Evolutionary conservation across 2,113 vertebrate species (phyloP), one percentile per base, ranked within the genome.

Genomic region (Psilopogon haemacephalus): DNA sequence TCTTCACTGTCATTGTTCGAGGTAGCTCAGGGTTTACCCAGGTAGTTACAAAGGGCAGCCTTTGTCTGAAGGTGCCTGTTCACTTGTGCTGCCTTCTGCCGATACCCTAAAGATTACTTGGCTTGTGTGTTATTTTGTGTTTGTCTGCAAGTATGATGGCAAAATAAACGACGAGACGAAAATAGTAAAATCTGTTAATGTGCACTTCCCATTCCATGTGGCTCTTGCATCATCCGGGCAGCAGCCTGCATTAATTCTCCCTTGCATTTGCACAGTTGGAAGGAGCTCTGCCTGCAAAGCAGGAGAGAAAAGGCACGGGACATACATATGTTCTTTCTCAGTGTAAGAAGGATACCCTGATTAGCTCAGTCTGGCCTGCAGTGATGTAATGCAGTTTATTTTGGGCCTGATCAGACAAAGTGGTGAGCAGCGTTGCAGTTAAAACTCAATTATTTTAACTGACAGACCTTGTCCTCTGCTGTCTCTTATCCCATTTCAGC

Each of bases 351-450:
- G 88, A 72, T 27, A 48, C 56, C 72, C 85, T 89, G n/a, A 37
- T 86, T 89, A 83, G 87, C 79, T 77, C 79, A 79, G 72, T 48
- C 85, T 93, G 84, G 84, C 89, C 94, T 50, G 54, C 56, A 20
- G 59, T 96, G 95, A 93, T 69, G 89, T 73, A 69, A 95, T 73
- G 88, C 73, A 11, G 88, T 81, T 96, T 96, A 95, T 96, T 93
- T 95, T 84, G 89, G 80, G 93, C 89, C 74, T 40, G 58, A 86
- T 68, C 89, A 95, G 96, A 81, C 75, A 73, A 89, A 93, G 88
- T 8, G 8, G 26, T 11, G 74, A 94, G 87, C 84, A 54, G 88
- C 3, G 32, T n/a, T 84, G 84, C 85, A 81, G 79, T 56, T 72
- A 79, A 85, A 78, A 59, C 56, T 73, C 79, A 69, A 38, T 86